phyloP scores from a whole-genome alignment of 1,140 invertebrate species.

The Pseudomyrmex dendroicus region DNA sequence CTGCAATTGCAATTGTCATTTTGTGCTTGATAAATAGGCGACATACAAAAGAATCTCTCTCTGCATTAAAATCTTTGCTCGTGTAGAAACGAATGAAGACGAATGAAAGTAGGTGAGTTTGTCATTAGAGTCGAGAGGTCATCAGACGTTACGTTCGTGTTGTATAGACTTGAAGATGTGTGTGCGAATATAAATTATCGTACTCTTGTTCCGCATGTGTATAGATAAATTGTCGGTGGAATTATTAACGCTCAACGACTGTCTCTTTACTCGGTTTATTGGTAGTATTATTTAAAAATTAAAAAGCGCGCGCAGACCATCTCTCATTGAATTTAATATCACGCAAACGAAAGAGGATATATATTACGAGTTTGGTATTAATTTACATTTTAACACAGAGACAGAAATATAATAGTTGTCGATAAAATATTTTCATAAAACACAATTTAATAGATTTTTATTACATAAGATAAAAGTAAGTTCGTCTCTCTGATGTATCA shows the following conservation, averaged over 20 bases:
- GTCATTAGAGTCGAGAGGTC: slow-evolving; percentile 14
- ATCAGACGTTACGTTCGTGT: not conserved
- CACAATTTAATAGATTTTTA: not conserved
- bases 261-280: not conserved
- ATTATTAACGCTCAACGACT: slow-evolving; percentile 63
- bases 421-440: not conserved
- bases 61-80: not conserved
- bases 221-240: slow-evolving; percentile 61
- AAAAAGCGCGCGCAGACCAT: slow-evolving; percentile 8
- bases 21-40: slow-evolving; percentile 18
- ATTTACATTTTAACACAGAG: not conserved
- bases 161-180: slow-evolving; percentile 11
- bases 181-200: slow-evolving; percentile 53
- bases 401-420: too few relatives aligned
- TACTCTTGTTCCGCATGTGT: slow-evolving; percentile 28
- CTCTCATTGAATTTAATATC: slow-evolving; percentile 16
- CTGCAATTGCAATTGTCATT: slow-evolving; percentile 65
- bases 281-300: slow-evolving; percentile 26
- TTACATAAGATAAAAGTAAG: not conserved
- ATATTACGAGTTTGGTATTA: not conserved
- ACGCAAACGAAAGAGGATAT: not conserved
- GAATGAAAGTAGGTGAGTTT: slow-evolving; percentile 10
- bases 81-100: not conserved
- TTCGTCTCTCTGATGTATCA: not conserved
- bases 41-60: not conserved